These are phyloP conservation scores for Callyntrura sp. DNA, from an alignment of 2,888 invertebrate genomes.

Conservation along the genomic window DNA sequence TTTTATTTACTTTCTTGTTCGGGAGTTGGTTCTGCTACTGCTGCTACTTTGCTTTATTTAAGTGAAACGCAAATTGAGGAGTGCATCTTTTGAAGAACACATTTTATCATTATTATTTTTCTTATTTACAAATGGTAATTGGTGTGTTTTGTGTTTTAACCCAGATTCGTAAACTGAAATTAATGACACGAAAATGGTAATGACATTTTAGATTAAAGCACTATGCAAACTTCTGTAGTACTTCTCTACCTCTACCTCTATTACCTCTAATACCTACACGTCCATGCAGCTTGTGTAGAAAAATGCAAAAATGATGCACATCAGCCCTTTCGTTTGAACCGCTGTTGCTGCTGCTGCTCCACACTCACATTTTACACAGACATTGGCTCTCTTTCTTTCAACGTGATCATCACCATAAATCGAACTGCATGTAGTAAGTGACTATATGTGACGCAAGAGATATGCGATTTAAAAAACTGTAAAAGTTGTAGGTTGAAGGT, in stretches of 20 bases:
- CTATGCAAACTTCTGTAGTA: not conserved
- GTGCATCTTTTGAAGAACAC: not conserved
- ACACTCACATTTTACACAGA: not conserved
- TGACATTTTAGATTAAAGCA: conserved; percentile 40
- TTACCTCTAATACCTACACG: too few relatives aligned
- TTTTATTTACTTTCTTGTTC: not conserved
- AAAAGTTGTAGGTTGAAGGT: conserved; percentile 51
- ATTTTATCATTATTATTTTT: not conserved
- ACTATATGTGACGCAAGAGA: conserved; percentile 11
- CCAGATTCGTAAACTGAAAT: conserved; percentile 43
- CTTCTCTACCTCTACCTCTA: not conserved
- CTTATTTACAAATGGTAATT: conserved; percentile 13
- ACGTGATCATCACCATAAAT: not conserved
- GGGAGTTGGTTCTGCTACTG: not conserved
- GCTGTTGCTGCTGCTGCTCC: too few relatives aligned
- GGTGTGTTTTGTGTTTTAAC: conserved; percentile 2
- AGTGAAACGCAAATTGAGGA: not conserved
- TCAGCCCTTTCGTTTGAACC: not conserved
- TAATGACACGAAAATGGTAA: conserved; percentile 45
- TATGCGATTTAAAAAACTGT: conserved; percentile 28
- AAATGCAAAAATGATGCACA: conserved; percentile 10
- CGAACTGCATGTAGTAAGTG: not conserved
- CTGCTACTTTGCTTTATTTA: not conserved
- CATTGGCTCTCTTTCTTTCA: conserved; percentile 12
- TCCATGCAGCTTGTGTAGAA: not conserved